Conservation (phyloP, 1,140 invertebrate species). For the Dendroctonus valens region DNA sequence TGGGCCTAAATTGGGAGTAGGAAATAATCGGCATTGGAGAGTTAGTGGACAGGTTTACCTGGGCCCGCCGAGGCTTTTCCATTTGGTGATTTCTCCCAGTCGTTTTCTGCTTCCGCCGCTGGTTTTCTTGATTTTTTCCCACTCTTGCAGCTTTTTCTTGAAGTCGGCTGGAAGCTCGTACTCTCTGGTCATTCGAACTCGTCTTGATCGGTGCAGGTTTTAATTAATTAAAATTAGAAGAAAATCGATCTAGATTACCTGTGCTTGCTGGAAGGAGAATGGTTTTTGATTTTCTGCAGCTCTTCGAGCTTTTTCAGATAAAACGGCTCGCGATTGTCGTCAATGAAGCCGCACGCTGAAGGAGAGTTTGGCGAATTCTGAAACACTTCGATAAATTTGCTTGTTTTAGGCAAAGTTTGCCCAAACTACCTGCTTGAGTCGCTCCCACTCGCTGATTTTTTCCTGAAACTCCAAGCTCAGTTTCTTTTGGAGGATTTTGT, state of each 20-base stretch:
- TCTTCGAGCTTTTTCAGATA: constrained; percentile 50
- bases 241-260: constrained; percentile 2
- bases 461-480: constrained; percentile 69
- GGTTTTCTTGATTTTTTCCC: constrained; percentile 76
- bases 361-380: constrained; percentile 38
- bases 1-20: constrained; percentile 6
- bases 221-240: too few relatives aligned
- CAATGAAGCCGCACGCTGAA: constrained; percentile 28
- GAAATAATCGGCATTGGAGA: not conserved
- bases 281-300: constrained; percentile 48
- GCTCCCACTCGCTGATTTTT: constrained; percentile 73
- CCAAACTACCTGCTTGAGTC: constrained; percentile 49
- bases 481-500: constrained; percentile 65
- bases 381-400: not conserved
- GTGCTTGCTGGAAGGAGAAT: constrained; percentile 29
- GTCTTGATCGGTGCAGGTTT: not conserved
- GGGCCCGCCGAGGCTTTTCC: constrained; percentile 56
- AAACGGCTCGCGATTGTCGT: constrained; percentile 45
- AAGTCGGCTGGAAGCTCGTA: constrained; percentile 74
- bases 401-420: too few relatives aligned
- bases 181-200: constrained; percentile 51
- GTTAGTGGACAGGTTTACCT: constrained; percentile 34
- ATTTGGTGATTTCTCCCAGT: constrained; percentile 71
- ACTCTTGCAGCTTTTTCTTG: constrained; percentile 79
- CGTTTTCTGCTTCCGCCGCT: constrained; percentile 57